phyloP scores from a whole-genome alignment of 2,113 vertebrate species.

The Sorex fumeus region DNA sequence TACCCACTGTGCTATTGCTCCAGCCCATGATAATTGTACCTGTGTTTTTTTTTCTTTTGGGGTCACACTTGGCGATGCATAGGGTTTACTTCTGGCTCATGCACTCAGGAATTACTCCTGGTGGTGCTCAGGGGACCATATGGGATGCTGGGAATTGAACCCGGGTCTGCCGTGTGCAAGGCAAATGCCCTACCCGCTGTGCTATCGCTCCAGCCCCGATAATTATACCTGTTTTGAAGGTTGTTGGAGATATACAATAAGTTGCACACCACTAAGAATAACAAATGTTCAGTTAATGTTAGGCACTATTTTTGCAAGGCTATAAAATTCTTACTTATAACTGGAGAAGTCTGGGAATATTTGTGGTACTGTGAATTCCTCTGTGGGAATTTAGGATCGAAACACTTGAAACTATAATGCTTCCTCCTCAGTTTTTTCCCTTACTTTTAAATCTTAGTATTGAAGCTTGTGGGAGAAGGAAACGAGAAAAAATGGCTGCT shows the following conservation, averaged over 20 bases:
- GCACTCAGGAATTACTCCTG: too few species aligned
- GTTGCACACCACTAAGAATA: slow-evolving; percentile 22
- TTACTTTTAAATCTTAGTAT: slow-evolving; percentile 32
- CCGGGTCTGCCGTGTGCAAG: too few species aligned
- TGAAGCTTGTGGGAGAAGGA: slow-evolving; percentile 56
- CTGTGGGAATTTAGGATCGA: slow-evolving; percentile 40
- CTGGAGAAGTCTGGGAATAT: not conserved
- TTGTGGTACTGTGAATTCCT: slow-evolving; percentile 39
- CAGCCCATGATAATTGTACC: too few species aligned
- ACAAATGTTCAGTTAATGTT: slow-evolving; percentile 35
- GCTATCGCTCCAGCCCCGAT: too few species aligned
- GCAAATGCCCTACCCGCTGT: too few species aligned
- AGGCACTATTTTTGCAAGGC: slow-evolving; percentile 36
- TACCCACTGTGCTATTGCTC: too few species aligned
- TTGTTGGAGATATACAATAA: slow-evolving; percentile 28
- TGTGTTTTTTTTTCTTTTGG: too few species aligned
- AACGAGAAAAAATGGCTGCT: slow-evolving; percentile 40
- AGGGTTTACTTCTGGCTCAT: too few species aligned
- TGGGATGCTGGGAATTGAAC: too few species aligned
- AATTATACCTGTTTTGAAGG: not conserved
- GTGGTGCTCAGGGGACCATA: too few species aligned
- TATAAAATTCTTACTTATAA: slow-evolving; percentile 7
- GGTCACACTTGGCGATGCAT: too few species aligned
- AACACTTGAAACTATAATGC: slow-evolving; percentile 57
- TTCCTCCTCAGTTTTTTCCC: slow-evolving; percentile 41